A percentile compares a stretch with the other conserved stretches of the same genome.
Conservation (phyloP, 1,140 invertebrate genomes). For the Drosophila willistoni region DNA sequence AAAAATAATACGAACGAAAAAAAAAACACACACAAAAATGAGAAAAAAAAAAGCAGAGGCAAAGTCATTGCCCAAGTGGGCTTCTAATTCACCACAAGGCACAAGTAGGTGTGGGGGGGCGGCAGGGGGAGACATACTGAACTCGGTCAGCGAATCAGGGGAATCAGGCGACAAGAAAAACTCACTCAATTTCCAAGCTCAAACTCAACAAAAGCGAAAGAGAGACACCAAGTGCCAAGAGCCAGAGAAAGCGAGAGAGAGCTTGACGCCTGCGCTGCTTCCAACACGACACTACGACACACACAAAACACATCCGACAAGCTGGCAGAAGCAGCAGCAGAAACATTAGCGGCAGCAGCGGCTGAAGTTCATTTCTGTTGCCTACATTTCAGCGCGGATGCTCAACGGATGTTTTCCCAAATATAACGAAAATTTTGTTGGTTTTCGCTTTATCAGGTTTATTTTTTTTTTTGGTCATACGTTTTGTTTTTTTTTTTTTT, state of each 20-base stretch:
- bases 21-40: not conserved
- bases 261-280: constrained; percentile 54
- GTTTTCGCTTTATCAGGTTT: not conserved
- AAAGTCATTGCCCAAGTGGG: constrained; percentile 37
- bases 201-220: constrained; percentile 21
- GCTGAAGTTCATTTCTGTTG: constrained; percentile 52
- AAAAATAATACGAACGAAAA: constrained; percentile 36
- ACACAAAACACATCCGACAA: constrained; percentile 16
- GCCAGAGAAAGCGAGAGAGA: constrained; percentile 22
- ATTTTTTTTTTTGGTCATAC: too few species aligned
- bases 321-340: constrained; percentile 2
- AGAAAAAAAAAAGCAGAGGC: constrained; percentile 3
- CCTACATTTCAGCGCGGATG: constrained; percentile 57
- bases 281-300: constrained; percentile 6
- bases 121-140: constrained; percentile 36
- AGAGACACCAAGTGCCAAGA: constrained; percentile 7
- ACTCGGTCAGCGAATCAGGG: constrained; percentile 69
- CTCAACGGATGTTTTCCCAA: constrained; percentile 27
- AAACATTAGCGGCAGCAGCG: constrained; percentile 16
- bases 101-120: constrained; percentile 23
- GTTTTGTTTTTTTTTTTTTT: too few species aligned
- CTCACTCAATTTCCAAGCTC: constrained; percentile 46
- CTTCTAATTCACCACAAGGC: constrained; percentile 73
- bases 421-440: not conserved
- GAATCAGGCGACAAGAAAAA: constrained; percentile 49